Conservation (phyloP, 2,797 vertebrate species). For the Halcyon chelicuti region DNA sequence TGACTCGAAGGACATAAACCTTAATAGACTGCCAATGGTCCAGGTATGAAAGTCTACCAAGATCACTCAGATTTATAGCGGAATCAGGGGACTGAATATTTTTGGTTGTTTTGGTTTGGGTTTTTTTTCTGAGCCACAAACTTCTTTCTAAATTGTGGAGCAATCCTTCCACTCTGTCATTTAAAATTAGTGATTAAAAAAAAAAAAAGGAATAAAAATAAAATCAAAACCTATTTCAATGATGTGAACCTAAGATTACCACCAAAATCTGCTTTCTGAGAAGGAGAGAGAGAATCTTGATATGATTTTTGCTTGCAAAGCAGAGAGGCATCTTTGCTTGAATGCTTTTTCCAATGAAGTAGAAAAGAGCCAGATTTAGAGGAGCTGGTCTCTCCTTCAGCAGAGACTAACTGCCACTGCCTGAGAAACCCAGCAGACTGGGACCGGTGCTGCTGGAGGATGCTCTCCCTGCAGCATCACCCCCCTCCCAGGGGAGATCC, state of each 20-base stretch:
- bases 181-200: neutral
- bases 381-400: neutral
- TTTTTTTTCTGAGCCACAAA: neutral
- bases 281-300: neutral
- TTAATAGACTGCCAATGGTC: neutral
- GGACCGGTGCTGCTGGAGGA: rapidly evolving
- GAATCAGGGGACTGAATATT: neutral
- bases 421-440: neutral
- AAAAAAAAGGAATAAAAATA: neutral
- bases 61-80: neutral
- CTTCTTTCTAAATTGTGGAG: neutral
- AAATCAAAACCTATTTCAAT: neutral
- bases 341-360: neutral
- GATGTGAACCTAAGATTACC: rapidly evolving
- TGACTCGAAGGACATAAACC: neutral
- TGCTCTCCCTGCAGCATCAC: neutral
- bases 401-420: neutral
- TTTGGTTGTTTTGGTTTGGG: no score
- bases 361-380: rapidly evolving
- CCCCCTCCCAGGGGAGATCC: neutral
- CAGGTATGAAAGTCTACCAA: neutral
- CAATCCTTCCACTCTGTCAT: neutral
- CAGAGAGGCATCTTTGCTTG: neutral
- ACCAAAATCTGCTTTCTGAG: neutral
- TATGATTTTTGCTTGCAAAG: neutral